A percentile compares a stretch with the other conserved stretches of the same genome.
phyloP scores from a whole-genome alignment of 2,797 vertebrate species.

The Staurois parvus region DNA sequence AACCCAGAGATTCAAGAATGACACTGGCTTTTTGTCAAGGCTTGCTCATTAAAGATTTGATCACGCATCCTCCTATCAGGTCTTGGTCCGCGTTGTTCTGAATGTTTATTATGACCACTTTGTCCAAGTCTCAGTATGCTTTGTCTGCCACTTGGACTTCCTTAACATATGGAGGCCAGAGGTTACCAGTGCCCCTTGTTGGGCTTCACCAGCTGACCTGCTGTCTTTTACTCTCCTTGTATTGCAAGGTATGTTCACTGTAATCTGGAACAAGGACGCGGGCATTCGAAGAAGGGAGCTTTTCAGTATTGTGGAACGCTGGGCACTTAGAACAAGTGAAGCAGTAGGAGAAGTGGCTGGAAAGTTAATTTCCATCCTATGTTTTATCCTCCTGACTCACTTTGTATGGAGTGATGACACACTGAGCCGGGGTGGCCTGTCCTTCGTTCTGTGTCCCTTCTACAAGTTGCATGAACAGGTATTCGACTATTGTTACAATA shows the following conservation, averaged over 20 bases:
- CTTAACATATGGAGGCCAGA: neutral
- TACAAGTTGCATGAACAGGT: slow-evolving; percentile 43
- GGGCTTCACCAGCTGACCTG: neutral
- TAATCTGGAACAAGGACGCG: slow-evolving; percentile 21
- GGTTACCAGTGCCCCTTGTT: neutral
- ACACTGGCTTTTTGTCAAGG: too few species aligned
- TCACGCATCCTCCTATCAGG: neutral
- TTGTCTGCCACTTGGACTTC: neutral
- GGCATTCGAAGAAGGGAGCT: neutral
- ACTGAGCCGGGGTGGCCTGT: neutral
- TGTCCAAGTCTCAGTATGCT: neutral
- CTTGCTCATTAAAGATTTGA: too few species aligned
- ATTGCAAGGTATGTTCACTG: neutral
- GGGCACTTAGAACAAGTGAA: neutral
- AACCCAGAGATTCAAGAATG: too few species aligned
- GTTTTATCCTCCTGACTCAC: neutral
- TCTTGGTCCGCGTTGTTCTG: neutral
- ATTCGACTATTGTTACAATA: neutral
- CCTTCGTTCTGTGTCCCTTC: neutral
- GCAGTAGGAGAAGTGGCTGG: neutral
- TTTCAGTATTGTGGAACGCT: slow-evolving; percentile 18
- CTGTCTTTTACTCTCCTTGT: neutral
- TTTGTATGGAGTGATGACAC: neutral
- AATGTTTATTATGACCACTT: neutral
- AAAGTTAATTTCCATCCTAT: neutral